A percentile compares a stretch with the other conserved stretches of the same genome.
These are phyloP conservation scores for Lycaon pictus DNA, from an alignment of 2,113 vertebrate genomes.

Conservation along the genomic window DNA sequence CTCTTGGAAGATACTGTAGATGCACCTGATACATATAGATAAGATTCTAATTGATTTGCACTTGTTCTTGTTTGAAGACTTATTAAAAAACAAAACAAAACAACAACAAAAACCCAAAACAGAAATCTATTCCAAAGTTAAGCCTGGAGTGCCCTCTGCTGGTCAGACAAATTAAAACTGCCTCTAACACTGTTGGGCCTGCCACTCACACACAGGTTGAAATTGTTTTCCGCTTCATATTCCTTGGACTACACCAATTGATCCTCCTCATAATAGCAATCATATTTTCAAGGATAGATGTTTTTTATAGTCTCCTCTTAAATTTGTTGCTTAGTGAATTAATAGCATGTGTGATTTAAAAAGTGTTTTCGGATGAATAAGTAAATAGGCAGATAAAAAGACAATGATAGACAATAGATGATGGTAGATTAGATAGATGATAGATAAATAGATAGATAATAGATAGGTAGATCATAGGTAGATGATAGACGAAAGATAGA, in stretches of 20 bases:
- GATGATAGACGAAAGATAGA: no score
- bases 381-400: background rate
- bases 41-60: background rate
- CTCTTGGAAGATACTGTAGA: no score
- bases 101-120: no score
- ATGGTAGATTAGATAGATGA: background rate
- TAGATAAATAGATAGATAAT: no score
- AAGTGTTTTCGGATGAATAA: background rate
- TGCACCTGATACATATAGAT: accelerated
- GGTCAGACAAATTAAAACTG: accelerated
- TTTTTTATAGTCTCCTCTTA: background rate
- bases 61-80: accelerated
- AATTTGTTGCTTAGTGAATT: background rate
- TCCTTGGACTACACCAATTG: background rate
- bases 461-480: background rate
- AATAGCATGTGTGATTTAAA: background rate
- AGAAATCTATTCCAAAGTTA: slow-evolving; percentile 52
- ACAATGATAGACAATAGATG: background rate
- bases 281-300: background rate
- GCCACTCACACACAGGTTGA: background rate
- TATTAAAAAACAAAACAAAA: background rate
- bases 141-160: slow-evolving; percentile 82
- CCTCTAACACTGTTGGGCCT: accelerated
- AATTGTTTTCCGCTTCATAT: background rate
- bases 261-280: no score